Evolutionary conservation across 2,797 vertebrate species (phyloP).

Genomic region (Hippopotamyrus pictus): DNA sequence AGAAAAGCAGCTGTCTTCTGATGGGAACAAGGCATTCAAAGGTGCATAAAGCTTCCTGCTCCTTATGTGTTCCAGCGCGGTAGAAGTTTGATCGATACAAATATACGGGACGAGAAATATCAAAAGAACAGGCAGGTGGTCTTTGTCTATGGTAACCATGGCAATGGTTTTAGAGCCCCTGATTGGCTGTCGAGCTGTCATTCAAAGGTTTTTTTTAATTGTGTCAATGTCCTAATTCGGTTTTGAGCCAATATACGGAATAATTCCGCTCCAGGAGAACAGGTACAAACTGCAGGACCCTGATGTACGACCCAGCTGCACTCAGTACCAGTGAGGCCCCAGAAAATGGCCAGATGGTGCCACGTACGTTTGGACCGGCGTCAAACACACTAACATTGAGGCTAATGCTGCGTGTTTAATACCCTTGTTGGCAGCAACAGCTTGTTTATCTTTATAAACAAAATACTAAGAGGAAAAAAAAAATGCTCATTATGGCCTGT

Average conservation of each 20-base stretch:
- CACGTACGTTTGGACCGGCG: neutral
- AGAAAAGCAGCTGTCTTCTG: neutral
- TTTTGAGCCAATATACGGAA: neutral
- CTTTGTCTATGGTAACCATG: neutral
- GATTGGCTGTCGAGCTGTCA: neutral
- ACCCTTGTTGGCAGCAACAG: neutral
- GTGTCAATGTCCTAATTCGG: neutral
- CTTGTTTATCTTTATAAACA: conserved; percentile 4
- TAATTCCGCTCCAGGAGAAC: neutral
- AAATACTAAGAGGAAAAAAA: neutral
- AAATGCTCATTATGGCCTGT: neutral
- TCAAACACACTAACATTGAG: neutral
- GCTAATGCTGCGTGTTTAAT: neutral
- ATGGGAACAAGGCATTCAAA: neutral
- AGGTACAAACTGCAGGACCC: neutral
- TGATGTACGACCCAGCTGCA: neutral
- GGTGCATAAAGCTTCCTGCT: neutral
- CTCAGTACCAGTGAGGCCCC: neutral
- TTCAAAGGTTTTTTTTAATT: neutral
- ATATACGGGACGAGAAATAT: neutral
- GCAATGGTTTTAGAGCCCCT: neutral
- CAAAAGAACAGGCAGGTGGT: neutral
- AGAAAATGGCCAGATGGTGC: neutral
- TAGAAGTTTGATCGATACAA: neutral
- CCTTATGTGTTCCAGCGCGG: neutral